Evolutionary conservation across 2,888 invertebrate species (phyloP), one percentile per base, ranked within the genome.

Genomic region (Euzetes globulus): DNA sequence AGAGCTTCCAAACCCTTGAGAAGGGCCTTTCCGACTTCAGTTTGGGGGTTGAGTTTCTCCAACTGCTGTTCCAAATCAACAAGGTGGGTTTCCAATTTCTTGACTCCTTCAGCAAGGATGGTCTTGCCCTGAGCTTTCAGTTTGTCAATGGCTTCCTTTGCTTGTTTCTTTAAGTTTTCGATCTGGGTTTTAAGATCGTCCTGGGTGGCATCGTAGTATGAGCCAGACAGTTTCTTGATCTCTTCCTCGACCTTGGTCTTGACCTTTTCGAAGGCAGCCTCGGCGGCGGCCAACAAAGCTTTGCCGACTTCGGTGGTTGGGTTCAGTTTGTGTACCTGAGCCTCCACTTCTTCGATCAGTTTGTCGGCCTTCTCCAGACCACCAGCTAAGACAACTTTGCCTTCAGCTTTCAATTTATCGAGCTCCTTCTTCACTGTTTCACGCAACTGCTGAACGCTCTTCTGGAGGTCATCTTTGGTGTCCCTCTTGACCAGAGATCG

Each of bases 241-340:
- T 72, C 60, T 19, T 25, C 60, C n/a, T 72, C 58, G 17, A 72
- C 7, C 11, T 58, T 50, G 58, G 25, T 17, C 25, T 72, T 15
- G 2, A 25, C 47, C 7, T 19, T 9, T 25, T 50, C 6, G n/a
- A 72, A 4, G 11, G 11, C 63, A n/a, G 63, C 25, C 22, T 72
- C 72, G 11, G 22, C n/a, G 1, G 52, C 52, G 4, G 6, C 13
- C 27, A 72, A 22, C 11, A 22, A 19, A n/a, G 52, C 22, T 17
- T 72, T 72, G 7, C 72, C 72, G 22, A 50, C 29, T 27, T 72
- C 72, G 17, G 72, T 72, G n/a, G 11, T 27, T 4, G 72, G 52
- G 17, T 72, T 50, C 13, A 72, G 19, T 6, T 27, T 25, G 1
- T 72, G 3, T n/a, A 72, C 9, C n/a, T 52, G 55, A n/a, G 47